Evolutionary conservation across 2,113 vertebrate genomes (phyloP).

Genomic region (Myotis lucifugus): DNA sequence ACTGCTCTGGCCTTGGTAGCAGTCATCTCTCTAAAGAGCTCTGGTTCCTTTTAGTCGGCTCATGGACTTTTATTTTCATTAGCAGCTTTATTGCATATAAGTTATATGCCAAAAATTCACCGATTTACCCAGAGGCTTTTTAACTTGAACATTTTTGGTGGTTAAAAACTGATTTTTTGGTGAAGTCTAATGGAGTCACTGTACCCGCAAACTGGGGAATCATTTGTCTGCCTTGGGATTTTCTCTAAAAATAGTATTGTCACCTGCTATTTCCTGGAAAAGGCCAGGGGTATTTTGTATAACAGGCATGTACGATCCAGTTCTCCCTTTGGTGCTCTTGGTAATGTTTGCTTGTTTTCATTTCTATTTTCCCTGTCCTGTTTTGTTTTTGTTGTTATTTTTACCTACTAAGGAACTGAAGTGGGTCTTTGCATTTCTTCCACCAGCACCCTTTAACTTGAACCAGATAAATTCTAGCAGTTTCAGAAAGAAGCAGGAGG

Average conservation of each 20-base stretch:
- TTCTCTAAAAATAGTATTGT: conserved; percentile 22
- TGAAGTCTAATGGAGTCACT: not conserved
- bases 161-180: conserved; percentile 10
- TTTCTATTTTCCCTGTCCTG: not conserved
- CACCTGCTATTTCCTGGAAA: not conserved
- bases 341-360: not conserved
- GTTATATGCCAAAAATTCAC: not conserved
- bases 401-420: not conserved
- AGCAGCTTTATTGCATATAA: not conserved
- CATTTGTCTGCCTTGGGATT: not conserved
- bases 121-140: not conserved
- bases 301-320: not conserved
- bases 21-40: not conserved
- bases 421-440: not conserved
- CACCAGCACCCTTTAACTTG: not conserved
- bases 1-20: not conserved
- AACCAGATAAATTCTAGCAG: not conserved
- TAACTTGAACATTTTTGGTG: not conserved
- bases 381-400: not conserved
- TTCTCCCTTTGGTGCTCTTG: not conserved
- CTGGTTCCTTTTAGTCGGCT: not conserved
- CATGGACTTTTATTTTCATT: not conserved
- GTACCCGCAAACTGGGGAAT: not conserved
- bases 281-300: not conserved
- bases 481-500: not conserved